phyloP scores from a whole-genome alignment of 2,888 invertebrate species.

The Pammene aurita region DNA sequence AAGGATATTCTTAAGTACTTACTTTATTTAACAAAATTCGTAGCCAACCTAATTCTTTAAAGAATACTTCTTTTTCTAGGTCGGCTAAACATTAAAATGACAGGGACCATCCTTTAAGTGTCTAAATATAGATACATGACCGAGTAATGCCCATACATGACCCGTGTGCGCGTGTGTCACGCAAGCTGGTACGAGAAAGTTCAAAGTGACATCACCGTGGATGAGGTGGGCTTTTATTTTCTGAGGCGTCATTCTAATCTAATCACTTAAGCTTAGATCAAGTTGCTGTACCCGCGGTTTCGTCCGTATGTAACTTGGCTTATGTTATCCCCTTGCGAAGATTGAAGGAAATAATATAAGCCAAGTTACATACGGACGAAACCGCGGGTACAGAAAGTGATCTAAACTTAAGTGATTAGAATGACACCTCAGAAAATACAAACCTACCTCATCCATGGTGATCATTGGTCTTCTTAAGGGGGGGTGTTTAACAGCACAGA shows the following conservation, averaged over 20 bases:
- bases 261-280: not conserved
- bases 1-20: too few species aligned
- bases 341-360: too few species aligned
- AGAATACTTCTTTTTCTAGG: not conserved
- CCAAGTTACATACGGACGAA: too few species aligned
- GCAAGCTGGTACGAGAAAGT: slow-evolving; percentile 25
- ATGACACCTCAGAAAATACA: too few species aligned
- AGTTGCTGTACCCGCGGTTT: too few species aligned
- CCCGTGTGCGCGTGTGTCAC: slow-evolving; percentile 25
- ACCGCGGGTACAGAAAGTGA: too few species aligned
- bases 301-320: too few species aligned
- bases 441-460: too few species aligned
- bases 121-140: slow-evolving; percentile 22
- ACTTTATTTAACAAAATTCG: not conserved
- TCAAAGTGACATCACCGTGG: slow-evolving; percentile 18
- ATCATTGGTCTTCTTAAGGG: too few species aligned
- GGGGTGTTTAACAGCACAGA: too few species aligned
- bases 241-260: not conserved
- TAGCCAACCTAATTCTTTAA: not conserved
- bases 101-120: slow-evolving; percentile 11
- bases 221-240: slow-evolving; percentile 23
- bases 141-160: slow-evolving; percentile 24
- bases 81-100: not conserved
- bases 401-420: too few species aligned
- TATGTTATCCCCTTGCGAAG: too few species aligned